Conservation (phyloP, 2,113 vertebrate genomes). For the Cynoglossus semilaevis region DNA sequence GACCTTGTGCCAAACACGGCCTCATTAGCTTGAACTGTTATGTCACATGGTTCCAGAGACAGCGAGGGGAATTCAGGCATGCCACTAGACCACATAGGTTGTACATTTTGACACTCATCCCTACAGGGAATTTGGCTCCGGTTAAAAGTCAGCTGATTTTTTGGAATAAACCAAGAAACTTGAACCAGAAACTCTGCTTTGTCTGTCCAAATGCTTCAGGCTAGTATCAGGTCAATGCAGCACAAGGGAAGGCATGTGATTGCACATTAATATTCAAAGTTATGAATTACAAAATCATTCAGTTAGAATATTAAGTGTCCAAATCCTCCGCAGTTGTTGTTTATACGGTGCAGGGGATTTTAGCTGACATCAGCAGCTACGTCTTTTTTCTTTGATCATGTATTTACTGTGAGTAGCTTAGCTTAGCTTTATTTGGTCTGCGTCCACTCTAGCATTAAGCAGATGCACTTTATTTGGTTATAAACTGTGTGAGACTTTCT, state of each 20-base stretch:
- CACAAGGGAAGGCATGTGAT: no score
- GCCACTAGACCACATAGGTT: conserved; percentile 1
- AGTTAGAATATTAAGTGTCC: no score
- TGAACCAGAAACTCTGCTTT: background rate
- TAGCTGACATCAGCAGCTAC: conserved; percentile 26
- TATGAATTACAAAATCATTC: no score
- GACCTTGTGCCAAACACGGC: conserved; percentile 37
- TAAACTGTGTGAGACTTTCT: background rate
- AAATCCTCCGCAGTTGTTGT: no score
- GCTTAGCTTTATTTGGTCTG: conserved; percentile 4
- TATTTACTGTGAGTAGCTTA: conserved; percentile 7
- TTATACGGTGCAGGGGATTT: conserved; percentile 11
- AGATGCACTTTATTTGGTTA: background rate
- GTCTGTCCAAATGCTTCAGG: no score
- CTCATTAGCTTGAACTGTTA: conserved; percentile 52
- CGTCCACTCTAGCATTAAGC: conserved; percentile 2
- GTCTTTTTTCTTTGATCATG: background rate
- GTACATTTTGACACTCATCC: conserved; percentile 3
- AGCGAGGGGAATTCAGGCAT: conserved; percentile 23
- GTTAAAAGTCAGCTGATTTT: conserved; percentile 8
- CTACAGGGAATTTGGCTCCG: conserved; percentile 13
- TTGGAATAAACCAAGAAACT: conserved; percentile 16
- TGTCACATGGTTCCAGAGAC: conserved; percentile 59
- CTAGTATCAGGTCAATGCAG: no score
- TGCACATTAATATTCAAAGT: background rate